These are phyloP conservation scores for Pomatostomus ruficeps DNA, from an alignment of 2,113 vertebrate genomes.

Conservation along the genomic window DNA sequence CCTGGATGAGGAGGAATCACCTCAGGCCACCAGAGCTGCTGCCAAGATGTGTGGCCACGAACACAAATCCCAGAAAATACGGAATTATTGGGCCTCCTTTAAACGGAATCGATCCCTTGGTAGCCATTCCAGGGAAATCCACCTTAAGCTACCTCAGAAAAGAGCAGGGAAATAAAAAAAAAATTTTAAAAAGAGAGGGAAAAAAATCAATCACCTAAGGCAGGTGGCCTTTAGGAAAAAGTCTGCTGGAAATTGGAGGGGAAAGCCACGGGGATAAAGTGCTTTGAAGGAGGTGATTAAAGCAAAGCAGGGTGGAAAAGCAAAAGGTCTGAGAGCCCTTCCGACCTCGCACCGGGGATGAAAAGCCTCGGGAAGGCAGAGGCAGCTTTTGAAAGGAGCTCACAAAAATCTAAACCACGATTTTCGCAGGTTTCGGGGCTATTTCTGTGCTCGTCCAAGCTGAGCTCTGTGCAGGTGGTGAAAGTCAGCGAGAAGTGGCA, in stretches of 20 bases:
- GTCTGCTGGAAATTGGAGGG: background rate
- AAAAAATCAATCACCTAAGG: background rate
- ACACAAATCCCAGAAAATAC: background rate
- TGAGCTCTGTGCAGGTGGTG: background rate
- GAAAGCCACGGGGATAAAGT: background rate
- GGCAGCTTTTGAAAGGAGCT: background rate
- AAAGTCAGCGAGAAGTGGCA: background rate
- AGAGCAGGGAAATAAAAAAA: background rate
- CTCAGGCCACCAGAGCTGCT: background rate
- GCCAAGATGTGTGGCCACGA: background rate
- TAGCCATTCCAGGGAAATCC: background rate
- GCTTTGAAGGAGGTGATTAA: background rate
- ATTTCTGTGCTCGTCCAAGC: background rate
- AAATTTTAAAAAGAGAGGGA: accelerated
- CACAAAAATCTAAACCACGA: background rate
- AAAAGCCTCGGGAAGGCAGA: background rate
- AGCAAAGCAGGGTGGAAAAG: background rate
- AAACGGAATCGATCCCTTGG: background rate
- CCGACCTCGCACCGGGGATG: background rate
- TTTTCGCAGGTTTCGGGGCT: background rate
- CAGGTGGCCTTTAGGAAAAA: background rate
- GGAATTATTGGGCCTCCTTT: background rate
- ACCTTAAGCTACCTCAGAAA: background rate
- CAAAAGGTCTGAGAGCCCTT: background rate
- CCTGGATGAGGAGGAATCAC: background rate